These are phyloP conservation scores for Brachynemurus nebulosus DNA, from an alignment of 2,888 invertebrate species.

Conservation along the genomic window DNA sequence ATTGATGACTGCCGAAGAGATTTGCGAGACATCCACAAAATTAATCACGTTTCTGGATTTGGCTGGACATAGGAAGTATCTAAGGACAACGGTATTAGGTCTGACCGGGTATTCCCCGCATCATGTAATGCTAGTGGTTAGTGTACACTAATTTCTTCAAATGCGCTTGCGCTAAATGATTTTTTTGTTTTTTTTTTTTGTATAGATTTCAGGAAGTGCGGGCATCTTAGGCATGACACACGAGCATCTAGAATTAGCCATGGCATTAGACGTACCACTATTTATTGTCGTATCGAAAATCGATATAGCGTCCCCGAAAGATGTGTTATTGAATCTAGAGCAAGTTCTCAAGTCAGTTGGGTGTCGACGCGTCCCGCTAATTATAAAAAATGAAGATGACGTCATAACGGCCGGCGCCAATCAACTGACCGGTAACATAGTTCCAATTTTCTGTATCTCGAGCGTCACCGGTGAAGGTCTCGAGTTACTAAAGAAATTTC, in stretches of 20 bases:
- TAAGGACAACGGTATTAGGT: conserved; percentile 89
- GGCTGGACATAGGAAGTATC: conserved; percentile 92
- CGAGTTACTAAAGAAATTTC: conserved; percentile 68
- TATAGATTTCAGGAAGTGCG: conserved; percentile 63
- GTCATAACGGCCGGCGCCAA: conserved; percentile 60
- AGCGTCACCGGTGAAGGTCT: conserved; percentile 80
- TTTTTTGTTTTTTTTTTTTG: conserved; percentile 10
- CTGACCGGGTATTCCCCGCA: conserved; percentile 88
- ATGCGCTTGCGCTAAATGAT: neutral
- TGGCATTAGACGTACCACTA: conserved; percentile 74
- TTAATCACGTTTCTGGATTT: conserved; percentile 90
- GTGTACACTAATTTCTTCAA: conserved; percentile 18
- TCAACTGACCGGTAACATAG: conserved; percentile 46
- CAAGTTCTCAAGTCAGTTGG: conserved; percentile 50
- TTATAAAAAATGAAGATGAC: conserved; percentile 53
- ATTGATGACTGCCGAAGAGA: conserved; percentile 83
- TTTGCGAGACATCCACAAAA: conserved; percentile 84
- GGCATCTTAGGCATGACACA: conserved; percentile 73
- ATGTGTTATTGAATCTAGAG: conserved; percentile 42
- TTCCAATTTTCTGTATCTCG: conserved; percentile 78
- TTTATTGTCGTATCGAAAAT: conserved; percentile 90
- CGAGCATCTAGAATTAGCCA: conserved; percentile 78
- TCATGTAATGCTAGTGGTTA: conserved; percentile 74
- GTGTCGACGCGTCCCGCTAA: conserved; percentile 46
- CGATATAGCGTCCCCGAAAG: conserved; percentile 57